These are phyloP conservation scores for Mythimna vitellina DNA, from an alignment of 2,888 invertebrate genomes.

Conservation along the genomic window DNA sequence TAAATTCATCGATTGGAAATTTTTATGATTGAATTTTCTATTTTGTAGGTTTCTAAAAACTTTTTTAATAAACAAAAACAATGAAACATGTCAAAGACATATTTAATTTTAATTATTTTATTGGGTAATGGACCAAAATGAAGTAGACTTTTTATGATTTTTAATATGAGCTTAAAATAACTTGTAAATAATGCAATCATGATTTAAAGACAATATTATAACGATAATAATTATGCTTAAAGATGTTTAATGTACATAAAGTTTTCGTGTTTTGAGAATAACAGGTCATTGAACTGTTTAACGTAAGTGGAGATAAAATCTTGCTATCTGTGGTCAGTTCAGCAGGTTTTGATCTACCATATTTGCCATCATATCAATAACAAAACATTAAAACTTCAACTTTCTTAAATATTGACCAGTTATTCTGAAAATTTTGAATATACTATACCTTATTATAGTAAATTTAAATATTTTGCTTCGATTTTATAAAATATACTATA, in stretches of 20 bases:
- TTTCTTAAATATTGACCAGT: slow-evolving; percentile 1
- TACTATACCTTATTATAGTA: not conserved
- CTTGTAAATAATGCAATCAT: slow-evolving; percentile 55
- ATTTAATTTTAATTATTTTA: slow-evolving; percentile 44
- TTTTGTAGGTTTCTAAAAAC: not conserved
- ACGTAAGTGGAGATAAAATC: not conserved
- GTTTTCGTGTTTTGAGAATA: slow-evolving; percentile 13
- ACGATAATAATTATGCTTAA: slow-evolving; percentile 52
- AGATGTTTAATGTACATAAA: slow-evolving; percentile 43
- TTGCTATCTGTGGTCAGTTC: not conserved
- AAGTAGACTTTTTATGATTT: slow-evolving; percentile 61
- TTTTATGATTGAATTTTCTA: not conserved
- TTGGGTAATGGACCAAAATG: slow-evolving; percentile 73
- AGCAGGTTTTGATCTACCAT: not conserved
- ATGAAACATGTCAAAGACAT: slow-evolving; percentile 54
- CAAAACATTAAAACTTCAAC: too few relatives aligned
- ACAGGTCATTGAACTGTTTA: slow-evolving; percentile 6
- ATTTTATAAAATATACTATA: slow-evolving; percentile 18
- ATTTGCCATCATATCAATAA: not conserved
- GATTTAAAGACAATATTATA: slow-evolving; percentile 61
- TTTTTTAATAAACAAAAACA: not conserved
- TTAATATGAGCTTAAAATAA: slow-evolving; percentile 67
- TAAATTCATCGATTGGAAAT: not conserved
- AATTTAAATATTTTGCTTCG: slow-evolving; percentile 17
- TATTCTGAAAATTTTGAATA: slow-evolving; percentile 1